Conservation (phyloP, 2,888 invertebrate species). For the Lysandra bellargus region DNA sequence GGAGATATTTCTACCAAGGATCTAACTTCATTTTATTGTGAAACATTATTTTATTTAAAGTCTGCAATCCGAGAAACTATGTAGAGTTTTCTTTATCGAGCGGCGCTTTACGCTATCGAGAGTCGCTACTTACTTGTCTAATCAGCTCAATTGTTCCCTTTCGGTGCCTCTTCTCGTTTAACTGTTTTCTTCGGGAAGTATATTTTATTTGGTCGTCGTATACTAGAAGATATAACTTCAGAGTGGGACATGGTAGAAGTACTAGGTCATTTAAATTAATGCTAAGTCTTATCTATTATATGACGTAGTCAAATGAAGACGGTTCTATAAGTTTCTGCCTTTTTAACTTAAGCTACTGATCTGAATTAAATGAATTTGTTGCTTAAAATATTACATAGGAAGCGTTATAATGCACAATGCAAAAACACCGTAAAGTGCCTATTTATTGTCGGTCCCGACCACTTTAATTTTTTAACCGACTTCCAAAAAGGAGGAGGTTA, state of each 20-base stretch:
- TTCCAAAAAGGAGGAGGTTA: no score
- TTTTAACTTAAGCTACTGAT: not conserved
- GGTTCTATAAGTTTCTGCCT: not conserved
- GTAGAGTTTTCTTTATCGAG: conserved; percentile 11
- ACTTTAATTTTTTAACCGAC: no score
- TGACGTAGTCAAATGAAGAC: no score
- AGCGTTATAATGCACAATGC: not conserved
- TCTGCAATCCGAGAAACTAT: conserved; percentile 1
- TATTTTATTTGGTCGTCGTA: not conserved
- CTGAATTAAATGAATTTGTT: not conserved
- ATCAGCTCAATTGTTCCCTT: conserved; percentile 15
- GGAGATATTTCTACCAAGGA: not conserved
- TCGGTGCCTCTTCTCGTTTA: not conserved
- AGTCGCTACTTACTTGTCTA: conserved; percentile 15
- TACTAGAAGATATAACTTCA: not conserved
- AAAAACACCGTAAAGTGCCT: no score
- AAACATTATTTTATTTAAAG: conserved; percentile 11
- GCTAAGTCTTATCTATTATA: no score
- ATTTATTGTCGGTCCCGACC: no score
- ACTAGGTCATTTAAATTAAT: no score
- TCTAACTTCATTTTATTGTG: not conserved
- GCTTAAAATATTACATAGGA: not conserved
- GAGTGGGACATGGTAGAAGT: not conserved
- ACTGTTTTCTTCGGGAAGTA: not conserved
- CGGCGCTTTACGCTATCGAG: conserved; percentile 11